phyloP scores from a whole-genome alignment of 2,797 vertebrate genomes.

The Stomatorhinus walkeri region DNA sequence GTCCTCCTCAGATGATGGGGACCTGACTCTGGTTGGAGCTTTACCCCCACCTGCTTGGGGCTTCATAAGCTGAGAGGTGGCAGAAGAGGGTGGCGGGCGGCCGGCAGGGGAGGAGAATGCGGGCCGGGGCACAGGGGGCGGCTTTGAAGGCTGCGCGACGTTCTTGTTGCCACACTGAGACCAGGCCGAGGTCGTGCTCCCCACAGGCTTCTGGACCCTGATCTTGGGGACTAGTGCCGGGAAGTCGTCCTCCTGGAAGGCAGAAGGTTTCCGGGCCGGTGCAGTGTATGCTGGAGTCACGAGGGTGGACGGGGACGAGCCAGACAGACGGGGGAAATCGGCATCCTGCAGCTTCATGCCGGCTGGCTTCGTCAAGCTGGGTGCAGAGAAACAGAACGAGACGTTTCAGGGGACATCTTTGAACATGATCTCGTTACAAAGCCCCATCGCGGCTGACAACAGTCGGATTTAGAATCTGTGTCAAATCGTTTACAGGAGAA shows the following conservation, averaged over 20 bases:
- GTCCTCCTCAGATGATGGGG: slow-evolving; percentile 56
- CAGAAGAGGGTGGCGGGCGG: slow-evolving; percentile 34
- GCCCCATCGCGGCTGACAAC: neutral
- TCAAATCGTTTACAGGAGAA: neutral
- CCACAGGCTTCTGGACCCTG: slow-evolving; percentile 55
- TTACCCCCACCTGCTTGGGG: slow-evolving; percentile 48
- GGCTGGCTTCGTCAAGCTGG: slow-evolving; percentile 49
- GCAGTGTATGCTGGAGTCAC: slow-evolving; percentile 65
- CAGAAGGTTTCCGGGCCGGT: slow-evolving; percentile 58
- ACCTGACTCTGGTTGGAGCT: slow-evolving; percentile 40
- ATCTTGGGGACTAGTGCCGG: slow-evolving; percentile 85
- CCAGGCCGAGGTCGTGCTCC: slow-evolving; percentile 74
- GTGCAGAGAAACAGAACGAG: slow-evolving; percentile 9
- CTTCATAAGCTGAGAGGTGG: slow-evolving; percentile 59
- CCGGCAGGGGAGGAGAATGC: slow-evolving; percentile 31
- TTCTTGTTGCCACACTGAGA: slow-evolving; percentile 61
- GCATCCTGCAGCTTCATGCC: slow-evolving; percentile 78
- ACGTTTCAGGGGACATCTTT: neutral
- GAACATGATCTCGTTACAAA: neutral
- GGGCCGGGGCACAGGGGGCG: neutral
- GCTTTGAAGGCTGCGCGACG: slow-evolving; percentile 43
- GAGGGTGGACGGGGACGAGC: slow-evolving; percentile 39
- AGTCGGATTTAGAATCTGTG: neutral
- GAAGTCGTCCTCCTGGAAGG: slow-evolving; percentile 94
- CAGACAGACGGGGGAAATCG: slow-evolving; percentile 84